Evolutionary conservation across 2,797 vertebrate species (phyloP).

Genomic region (Martes flavigula): DNA sequence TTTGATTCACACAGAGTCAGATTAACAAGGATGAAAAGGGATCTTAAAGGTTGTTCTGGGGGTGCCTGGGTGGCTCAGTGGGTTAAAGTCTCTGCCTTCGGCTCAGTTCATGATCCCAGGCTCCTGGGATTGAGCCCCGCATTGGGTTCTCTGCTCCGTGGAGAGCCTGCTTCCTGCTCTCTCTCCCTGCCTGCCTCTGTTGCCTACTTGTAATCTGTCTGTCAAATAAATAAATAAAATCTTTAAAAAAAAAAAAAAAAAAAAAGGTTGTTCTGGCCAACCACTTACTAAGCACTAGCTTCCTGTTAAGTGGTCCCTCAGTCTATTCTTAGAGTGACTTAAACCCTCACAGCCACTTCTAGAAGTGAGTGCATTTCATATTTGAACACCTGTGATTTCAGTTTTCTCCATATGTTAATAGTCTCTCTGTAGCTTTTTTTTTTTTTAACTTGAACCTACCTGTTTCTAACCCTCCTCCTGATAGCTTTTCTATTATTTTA

Average conservation of each 20-base stretch:
- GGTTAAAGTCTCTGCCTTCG: no score
- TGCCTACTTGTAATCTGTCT: no score
- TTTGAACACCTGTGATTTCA: not conserved
- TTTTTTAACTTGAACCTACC: not conserved
- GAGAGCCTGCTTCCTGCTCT: no score
- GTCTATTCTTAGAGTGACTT: not conserved
- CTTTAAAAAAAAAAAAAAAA: not conserved
- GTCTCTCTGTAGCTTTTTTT: not conserved
- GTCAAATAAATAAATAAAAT: no score
- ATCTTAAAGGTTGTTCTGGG: not conserved
- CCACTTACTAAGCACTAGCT: not conserved
- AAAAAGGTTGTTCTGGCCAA: not conserved
- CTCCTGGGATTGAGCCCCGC: no score
- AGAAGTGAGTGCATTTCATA: conserved; percentile 2
- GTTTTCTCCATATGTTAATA: not conserved
- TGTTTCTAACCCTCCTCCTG: not conserved
- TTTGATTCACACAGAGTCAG: not conserved
- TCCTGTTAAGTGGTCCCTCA: not conserved
- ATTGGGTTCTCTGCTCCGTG: no score
- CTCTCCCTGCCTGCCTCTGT: no score
- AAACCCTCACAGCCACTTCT: not conserved
- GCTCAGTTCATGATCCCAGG: no score
- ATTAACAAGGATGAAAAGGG: not conserved
- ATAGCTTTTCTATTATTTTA: conserved; percentile 27
- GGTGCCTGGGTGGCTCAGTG: no score